Evolutionary conservation across 1,140 invertebrate species (phyloP).

Genomic region (Drosophila watanabei): DNA sequence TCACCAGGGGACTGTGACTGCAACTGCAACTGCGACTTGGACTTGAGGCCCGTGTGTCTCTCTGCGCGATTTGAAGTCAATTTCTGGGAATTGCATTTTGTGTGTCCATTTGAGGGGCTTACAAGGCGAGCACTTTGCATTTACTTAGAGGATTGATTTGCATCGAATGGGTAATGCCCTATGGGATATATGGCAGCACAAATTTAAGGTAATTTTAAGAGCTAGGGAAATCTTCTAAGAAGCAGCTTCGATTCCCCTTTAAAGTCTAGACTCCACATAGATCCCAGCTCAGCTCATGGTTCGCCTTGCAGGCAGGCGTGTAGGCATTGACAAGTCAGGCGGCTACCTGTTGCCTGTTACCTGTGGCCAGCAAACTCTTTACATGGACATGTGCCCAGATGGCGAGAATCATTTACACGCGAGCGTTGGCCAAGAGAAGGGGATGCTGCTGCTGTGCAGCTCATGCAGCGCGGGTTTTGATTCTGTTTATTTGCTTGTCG

Average conservation of each 20-base stretch:
- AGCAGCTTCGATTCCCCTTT: not conserved
- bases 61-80: conserved; percentile 68
- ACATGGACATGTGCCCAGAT: conserved; percentile 62
- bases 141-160: conserved; percentile 31
- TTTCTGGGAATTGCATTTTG: conserved; percentile 81
- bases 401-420: conserved; percentile 80
- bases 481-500: conserved; percentile 83
- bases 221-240: not conserved
- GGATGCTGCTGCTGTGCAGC: conserved; percentile 4
- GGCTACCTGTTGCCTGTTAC: conserved; percentile 66
- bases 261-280: not conserved
- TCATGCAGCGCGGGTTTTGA: conserved; percentile 64
- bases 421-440: conserved; percentile 38
- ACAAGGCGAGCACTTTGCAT: conserved; percentile 58
- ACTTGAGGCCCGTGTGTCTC: conserved; percentile 22
- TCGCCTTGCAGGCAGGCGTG: conserved; percentile 65
- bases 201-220: conserved; percentile 29
- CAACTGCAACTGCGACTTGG: not conserved
- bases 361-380: conserved; percentile 25
- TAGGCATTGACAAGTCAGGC: conserved; percentile 74
- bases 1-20: conserved; percentile 22
- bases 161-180: conserved; percentile 31
- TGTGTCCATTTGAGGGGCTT: conserved; percentile 62
- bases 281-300: conserved; percentile 15
- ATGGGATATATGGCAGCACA: conserved; percentile 6